Evolutionary conservation across 1,140 invertebrate genomes (phyloP).

Genomic region (Drosophila ercepeae): DNA sequence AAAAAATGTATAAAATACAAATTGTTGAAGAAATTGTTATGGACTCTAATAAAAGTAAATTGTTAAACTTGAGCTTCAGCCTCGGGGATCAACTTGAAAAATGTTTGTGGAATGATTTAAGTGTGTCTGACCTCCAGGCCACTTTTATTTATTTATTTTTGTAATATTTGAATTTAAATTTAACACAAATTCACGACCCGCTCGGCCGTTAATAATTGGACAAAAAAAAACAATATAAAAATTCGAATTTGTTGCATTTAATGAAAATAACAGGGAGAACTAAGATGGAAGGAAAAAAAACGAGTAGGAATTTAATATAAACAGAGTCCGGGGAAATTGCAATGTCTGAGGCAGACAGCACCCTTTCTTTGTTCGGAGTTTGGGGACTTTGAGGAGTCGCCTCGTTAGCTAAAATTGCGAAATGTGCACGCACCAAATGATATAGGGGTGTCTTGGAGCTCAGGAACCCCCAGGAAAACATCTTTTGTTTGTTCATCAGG

Average conservation of each 20-base stretch:
- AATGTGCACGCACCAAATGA: conserved; percentile 72
- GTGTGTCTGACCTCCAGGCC: conserved; percentile 13
- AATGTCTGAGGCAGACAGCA: conserved; percentile 39
- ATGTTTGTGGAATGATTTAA: conserved; percentile 24
- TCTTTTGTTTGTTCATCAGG: conserved; percentile 49
- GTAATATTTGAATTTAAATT: conserved; percentile 37
- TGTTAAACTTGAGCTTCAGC: conserved; percentile 22
- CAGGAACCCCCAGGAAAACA: conserved; percentile 18
- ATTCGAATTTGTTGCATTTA: conserved; percentile 70
- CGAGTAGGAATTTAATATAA: conserved; percentile 67
- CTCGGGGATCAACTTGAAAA: conserved; percentile 13
- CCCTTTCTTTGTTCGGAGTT: conserved; percentile 30
- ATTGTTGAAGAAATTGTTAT: conserved; percentile 43
- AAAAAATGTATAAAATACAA: conserved; percentile 5
- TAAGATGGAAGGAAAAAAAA: conserved; percentile 9
- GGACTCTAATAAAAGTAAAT: conserved; percentile 67
- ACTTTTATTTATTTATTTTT: conserved; percentile 5
- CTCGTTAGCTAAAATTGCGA: conserved; percentile 76
- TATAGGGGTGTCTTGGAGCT: conserved; percentile 24
- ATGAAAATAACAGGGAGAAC: conserved; percentile 57
- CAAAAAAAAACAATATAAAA: conserved; percentile 33
- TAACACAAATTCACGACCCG: conserved; percentile 40
- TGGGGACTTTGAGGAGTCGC: conserved; percentile 41
- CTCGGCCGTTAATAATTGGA: conserved; percentile 63
- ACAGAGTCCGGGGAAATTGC: conserved; percentile 59